Evolutionary conservation across 2,888 invertebrate genomes (phyloP), one percentile per base, ranked within the genome.

Genomic region (Lithophane socia): DNA sequence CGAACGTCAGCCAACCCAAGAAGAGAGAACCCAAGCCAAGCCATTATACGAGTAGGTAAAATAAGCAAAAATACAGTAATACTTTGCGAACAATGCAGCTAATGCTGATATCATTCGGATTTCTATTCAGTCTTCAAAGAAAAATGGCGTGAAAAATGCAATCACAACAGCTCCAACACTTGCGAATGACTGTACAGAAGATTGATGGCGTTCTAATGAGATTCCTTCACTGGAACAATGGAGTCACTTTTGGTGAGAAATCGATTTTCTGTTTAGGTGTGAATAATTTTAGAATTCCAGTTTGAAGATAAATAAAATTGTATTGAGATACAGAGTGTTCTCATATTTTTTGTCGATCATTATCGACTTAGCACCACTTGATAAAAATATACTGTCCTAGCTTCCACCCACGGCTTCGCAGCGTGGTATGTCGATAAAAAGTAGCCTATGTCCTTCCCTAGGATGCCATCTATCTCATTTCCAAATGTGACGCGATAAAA

Each of bases 121-220:
- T 65, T 58, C 70, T 54, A 73, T 82, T 75, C 75, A 77, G 24
- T 49, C 61, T 70, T 77, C 64, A 80, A 84, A 80, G 79, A 83
- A 84, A 85, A 87, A 80, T 84, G 73, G 73, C 73, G 29, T 75
- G 68, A 84, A 80, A 84, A 87, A 82, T 87, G 84, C 84, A 87
- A 87, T 87, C 77, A 72, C 82, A 83, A 80, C 75, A 87, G 79
- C 77, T 64, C 37, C 79, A 87, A 49, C 85, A 85, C 82, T 86
- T 86, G 77, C 61, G 79, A 78, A 79, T 87, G 85, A 85, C 87
- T 87, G 83, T 83, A 85, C 78, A n/a, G 81, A 86, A 87, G 86
- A 86, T 87, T 87, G 86, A 86, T 86, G 86, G 75, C 73, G 71
- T 75, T 75, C 81, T 86, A 86, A 86, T 86, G 86, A 87, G 86